Evolutionary conservation across 2,797 vertebrate species (phyloP).

Genomic region (Gymnodraco acuticeps): DNA sequence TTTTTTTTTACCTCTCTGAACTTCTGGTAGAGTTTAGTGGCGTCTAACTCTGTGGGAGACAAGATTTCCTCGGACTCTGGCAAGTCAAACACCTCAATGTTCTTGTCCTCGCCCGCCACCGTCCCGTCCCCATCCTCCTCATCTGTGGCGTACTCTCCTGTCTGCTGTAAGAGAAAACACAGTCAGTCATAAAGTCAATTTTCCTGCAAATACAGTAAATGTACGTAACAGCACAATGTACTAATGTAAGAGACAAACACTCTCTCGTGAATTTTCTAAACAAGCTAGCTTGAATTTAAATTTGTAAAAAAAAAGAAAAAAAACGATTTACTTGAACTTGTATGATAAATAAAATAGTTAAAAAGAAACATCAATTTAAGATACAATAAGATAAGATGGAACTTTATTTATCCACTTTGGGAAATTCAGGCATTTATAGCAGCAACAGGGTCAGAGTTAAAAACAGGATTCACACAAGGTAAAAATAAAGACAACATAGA

Average conservation of each 20-base stretch:
- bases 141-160: slow-evolving; percentile 97
- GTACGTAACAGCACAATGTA: neutral
- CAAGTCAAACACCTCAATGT: slow-evolving; percentile 96
- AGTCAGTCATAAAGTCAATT: neutral
- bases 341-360: no score
- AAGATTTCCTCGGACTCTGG: slow-evolving; percentile 95
- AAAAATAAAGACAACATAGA: no score
- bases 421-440: no score
- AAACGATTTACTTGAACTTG: no score
- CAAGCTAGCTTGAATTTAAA: neutral
- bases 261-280: neutral
- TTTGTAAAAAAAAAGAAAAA: no score
- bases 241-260: neutral
- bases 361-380: no score
- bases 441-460: no score
- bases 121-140: slow-evolving; percentile 92
- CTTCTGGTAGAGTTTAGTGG: slow-evolving; percentile 96
- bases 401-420: no score
- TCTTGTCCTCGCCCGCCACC: slow-evolving; percentile 88
- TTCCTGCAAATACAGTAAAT: neutral
- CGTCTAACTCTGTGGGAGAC: slow-evolving; percentile 94
- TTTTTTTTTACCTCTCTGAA: slow-evolving; percentile 92
- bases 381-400: no score
- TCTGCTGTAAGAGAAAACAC: slow-evolving; percentile 81
- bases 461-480: no score